These are phyloP conservation scores for Drosophila subsilvestris DNA, from an alignment of 2,888 invertebrate genomes.

Conservation along the genomic window DNA sequence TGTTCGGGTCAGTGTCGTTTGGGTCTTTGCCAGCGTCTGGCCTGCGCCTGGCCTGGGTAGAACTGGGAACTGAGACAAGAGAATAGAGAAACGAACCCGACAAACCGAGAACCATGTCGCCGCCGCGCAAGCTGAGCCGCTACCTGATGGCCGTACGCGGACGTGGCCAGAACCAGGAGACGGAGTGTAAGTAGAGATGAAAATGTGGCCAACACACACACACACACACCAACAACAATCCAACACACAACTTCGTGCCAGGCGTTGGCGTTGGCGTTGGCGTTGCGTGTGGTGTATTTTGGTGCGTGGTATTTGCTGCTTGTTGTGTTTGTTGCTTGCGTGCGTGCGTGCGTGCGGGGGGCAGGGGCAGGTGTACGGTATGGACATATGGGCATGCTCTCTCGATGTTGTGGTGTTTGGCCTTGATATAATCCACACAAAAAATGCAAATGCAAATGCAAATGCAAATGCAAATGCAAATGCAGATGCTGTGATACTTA, in stretches of 20 bases:
- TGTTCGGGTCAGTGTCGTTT: constrained; percentile 33
- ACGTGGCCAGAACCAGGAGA: constrained; percentile 31
- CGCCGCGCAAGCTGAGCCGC: constrained; percentile 69
- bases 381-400: background rate
- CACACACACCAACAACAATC: background rate
- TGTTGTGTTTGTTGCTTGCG: constrained; percentile 1
- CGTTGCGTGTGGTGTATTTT: background rate
- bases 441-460: too few species aligned
- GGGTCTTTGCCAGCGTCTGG: constrained; percentile 27
- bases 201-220: background rate
- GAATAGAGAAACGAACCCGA: constrained; percentile 6
- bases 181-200: constrained; percentile 47
- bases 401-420: background rate
- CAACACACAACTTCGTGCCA: background rate
- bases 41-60: constrained; percentile 2
- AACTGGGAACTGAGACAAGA: constrained; percentile 19
- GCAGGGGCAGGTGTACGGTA: background rate
- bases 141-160: constrained; percentile 81
- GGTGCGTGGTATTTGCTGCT: background rate
- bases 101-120: constrained; percentile 51
- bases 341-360: background rate
- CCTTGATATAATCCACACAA: background rate
- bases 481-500: too few species aligned
- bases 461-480: too few species aligned
- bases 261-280: background rate